Base-by-base conservation (phyloP, 2,797 vertebrate species). In the Arnoldichthys spilopterus region DNA sequence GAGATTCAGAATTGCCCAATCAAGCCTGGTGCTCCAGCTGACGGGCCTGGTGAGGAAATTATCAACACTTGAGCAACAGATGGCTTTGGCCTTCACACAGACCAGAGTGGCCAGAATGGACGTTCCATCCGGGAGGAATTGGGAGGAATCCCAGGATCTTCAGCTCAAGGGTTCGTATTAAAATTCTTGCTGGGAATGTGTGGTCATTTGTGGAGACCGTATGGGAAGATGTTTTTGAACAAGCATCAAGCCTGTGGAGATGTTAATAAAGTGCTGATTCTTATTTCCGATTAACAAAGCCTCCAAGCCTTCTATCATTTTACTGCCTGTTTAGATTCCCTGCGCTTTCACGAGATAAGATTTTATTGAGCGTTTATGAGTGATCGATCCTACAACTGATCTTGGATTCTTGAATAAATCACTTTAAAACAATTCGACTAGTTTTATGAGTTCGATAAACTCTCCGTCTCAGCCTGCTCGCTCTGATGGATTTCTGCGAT, bases 1-100 rank as follows among this genome's bases (percentile, higher is more conserved):
- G 68, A 80, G 82, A 78, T 82, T 85, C 71, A 70, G 83, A 86
- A 82, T 85, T 61, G 83, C 75, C 82, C 85, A 86, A 85, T 85
- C 85, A 86, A 83, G 72, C 72, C 77, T 40, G 53, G 79, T 43
- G 58, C 82, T 86, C 81, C 83, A 86, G 85, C 81, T 86, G 85
- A 86, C 82, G 81, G 70, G 34, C 77, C 85, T 82, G 83, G 71
- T 83, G 85, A 77, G 80, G 82, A 86, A 86, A 86, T 86, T 83
- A 85, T 77, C 78, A 77, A 77, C 78, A 83, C 81, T 85, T 76
- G 63, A 83, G 82, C 85, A 85, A 85, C 85, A 86, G 83, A 86
- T 86, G 85, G 84, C 84, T 80, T 69, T 84, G 84, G 82, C 77
- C 77, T 75, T 67, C 74, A 40, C 54, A 67, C 79, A 74, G 66